Conservation (phyloP, 1,140 invertebrate genomes). For the Thaumetopoea pityocampa region DNA sequence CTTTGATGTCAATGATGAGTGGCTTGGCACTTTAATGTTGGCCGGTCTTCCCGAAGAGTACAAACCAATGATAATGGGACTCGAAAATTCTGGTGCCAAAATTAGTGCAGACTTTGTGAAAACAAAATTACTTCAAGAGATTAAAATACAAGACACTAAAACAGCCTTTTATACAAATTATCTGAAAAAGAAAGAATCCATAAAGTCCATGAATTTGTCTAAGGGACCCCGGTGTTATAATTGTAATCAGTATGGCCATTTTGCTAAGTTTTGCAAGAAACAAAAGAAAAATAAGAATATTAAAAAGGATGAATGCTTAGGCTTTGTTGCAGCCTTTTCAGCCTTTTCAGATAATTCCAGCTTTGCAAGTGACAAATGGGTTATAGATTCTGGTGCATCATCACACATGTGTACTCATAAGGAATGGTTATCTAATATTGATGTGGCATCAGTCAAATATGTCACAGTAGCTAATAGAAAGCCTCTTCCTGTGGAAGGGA, state of each 20-base stretch:
- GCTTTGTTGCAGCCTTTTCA: constrained; percentile 34
- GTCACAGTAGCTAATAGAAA: constrained; percentile 28
- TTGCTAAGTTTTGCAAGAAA: constrained; percentile 25
- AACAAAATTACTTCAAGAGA: no score
- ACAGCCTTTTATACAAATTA: no score
- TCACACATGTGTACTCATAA: constrained; percentile 24
- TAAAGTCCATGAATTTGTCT: no score
- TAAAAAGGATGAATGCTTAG: constrained; percentile 18
- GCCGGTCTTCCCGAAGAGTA: no score
- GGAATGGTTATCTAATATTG: constrained; percentile 26
- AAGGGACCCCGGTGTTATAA: constrained; percentile 30
- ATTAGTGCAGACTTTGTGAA: no score
- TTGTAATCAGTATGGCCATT: constrained; percentile 31
- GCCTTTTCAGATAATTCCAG: constrained; percentile 21
- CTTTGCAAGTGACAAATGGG: constrained; percentile 21
- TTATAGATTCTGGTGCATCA: constrained; percentile 30
- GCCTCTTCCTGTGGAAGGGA: constrained; percentile 20
- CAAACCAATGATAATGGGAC: no score
- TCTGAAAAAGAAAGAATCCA: no score
- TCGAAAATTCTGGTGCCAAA: no score
- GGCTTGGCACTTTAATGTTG: no score
- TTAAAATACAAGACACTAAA: no score
- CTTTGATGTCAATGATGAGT: no score
- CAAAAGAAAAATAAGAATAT: constrained; percentile 17
- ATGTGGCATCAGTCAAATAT: constrained; percentile 18